Evolutionary conservation across 2,888 invertebrate species (phyloP), one percentile per base, ranked within the genome.

Genomic region (Chydorus sphaericus): DNA sequence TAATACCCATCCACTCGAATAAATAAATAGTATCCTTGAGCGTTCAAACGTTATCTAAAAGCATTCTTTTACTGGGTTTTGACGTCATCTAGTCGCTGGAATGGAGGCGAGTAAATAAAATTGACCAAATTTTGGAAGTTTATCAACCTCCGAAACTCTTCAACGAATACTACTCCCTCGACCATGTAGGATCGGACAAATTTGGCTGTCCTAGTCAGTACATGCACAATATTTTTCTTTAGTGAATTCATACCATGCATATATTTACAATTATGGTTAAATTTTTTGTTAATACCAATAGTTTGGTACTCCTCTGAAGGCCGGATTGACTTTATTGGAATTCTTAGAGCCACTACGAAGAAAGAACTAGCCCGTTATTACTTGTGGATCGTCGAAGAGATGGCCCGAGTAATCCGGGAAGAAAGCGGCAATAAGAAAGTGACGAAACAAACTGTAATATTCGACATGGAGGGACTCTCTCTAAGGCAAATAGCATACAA

Each of bases 191-290:
- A 1, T 82, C 77, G 62, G 91, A 91, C 66, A 85, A 84, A 62
- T 85, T 87, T 61, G 89, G 88, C 18, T 81, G 84, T 2, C 87
- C 88, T 66, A 74, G 82, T 82, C 70, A 62, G 23, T 44, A 44
- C 18, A 4, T 8, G 69, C 72, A 23, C 78, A 80, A 54, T 83
- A 85, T 69, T 78, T 83, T 63, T 87, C 90, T 0, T 83, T 84
- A 56, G 92, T 92, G 37, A 71, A 80, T 11, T 72, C 79, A 55
- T 92, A 92, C 1, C 82, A 77, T 62, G 91, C 91, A 66, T 85
- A 84, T 36, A n/a, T n/a, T n/a, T n/a, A n/a, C n/a, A n/a, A n/a
- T n/a, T n/a, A n/a, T n/a, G n/a, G n/a, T n/a, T n/a, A n/a, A n/a
- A n/a, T n/a, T n/a, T n/a, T n/a, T n/a, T n/a, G n/a, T n/a, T n/a